These are phyloP conservation scores for Monochamus saltuarius DNA, from an alignment of 1,140 invertebrate species.

Conservation along the genomic window DNA sequence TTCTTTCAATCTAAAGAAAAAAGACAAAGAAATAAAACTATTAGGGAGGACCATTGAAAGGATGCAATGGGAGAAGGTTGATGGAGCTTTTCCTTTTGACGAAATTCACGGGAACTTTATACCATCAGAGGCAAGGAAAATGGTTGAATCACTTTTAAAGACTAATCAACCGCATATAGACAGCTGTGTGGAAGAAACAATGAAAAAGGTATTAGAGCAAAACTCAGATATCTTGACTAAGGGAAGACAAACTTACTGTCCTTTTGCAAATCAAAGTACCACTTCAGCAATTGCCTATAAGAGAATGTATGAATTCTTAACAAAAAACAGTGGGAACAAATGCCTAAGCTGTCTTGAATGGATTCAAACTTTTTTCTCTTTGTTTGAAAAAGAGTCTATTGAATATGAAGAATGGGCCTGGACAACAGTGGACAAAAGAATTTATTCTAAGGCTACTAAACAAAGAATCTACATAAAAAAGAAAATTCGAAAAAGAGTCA, in stretches of 20 bases:
- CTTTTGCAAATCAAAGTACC: no score
- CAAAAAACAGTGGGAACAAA: not conserved
- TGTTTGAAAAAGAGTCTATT: not conserved
- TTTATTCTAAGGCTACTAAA: not conserved
- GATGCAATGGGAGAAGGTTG: slow-evolving; percentile 13
- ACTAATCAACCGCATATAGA: not conserved
- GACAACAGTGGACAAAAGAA: not conserved
- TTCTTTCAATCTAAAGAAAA: not conserved
- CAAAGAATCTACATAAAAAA: not conserved
- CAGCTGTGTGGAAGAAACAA: not conserved
- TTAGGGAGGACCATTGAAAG: not conserved
- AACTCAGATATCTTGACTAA: no score
- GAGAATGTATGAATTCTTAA: no score
- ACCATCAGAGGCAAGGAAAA: slow-evolving; percentile 7
- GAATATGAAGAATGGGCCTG: not conserved
- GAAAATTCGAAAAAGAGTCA: not conserved
- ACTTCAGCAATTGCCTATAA: no score
- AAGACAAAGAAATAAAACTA: not conserved
- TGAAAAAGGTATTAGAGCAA: not conserved
- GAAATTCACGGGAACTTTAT: slow-evolving; percentile 12
- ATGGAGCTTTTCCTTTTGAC: slow-evolving; percentile 6
- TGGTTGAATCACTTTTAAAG: not conserved
- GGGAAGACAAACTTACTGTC: no score
- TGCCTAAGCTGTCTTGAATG: not conserved
- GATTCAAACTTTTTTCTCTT: not conserved